phyloP scores from a whole-genome alignment of 2,113 vertebrate genomes.

The Dunckerocampus dactyliophorus region DNA sequence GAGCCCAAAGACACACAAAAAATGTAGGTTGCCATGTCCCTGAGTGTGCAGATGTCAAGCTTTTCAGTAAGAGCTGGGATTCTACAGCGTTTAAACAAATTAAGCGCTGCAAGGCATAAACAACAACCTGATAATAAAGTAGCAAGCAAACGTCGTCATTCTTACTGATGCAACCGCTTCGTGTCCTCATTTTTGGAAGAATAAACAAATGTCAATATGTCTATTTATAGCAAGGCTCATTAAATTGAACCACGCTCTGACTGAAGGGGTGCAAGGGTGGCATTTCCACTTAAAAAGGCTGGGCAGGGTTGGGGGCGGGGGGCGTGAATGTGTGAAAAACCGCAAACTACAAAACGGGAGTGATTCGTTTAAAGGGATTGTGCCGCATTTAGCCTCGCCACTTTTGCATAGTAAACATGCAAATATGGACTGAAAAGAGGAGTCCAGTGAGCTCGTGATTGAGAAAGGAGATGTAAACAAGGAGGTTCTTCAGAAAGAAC shows the following conservation, averaged over 20 bases:
- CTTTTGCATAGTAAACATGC: slow-evolving; percentile 42
- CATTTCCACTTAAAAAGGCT: slow-evolving; percentile 65
- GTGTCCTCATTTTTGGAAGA: slow-evolving; percentile 34
- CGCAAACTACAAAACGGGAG: slow-evolving; percentile 50
- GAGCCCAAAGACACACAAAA: slow-evolving; percentile 50
- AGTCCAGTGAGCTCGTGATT: not conserved
- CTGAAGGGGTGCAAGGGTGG: slow-evolving; percentile 52
- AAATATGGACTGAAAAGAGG: slow-evolving; percentile 32
- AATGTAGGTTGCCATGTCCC: slow-evolving; percentile 58
- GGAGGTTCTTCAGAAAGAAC: slow-evolving; percentile 5
- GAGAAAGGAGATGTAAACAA: not conserved
- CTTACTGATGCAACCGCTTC: slow-evolving; percentile 20
- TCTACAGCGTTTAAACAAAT: slow-evolving; percentile 2
- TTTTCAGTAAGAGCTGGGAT: not conserved
- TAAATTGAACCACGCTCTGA: slow-evolving; percentile 46
- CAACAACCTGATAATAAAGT: slow-evolving; percentile 8
- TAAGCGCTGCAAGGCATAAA: slow-evolving; percentile 14
- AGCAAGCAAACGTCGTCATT: slow-evolving; percentile 3
- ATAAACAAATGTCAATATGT: slow-evolving; percentile 47
- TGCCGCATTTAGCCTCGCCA: slow-evolving; percentile 49
- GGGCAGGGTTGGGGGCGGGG: slow-evolving; percentile 15
- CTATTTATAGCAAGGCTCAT: slow-evolving; percentile 53
- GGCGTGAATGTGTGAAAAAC: slow-evolving; percentile 35
- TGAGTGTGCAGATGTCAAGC: slow-evolving; percentile 23
- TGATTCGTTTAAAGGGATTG: slow-evolving; percentile 63